phyloP scores from a whole-genome alignment of 2,888 invertebrate species.

The Apomyelois bistriatella region DNA sequence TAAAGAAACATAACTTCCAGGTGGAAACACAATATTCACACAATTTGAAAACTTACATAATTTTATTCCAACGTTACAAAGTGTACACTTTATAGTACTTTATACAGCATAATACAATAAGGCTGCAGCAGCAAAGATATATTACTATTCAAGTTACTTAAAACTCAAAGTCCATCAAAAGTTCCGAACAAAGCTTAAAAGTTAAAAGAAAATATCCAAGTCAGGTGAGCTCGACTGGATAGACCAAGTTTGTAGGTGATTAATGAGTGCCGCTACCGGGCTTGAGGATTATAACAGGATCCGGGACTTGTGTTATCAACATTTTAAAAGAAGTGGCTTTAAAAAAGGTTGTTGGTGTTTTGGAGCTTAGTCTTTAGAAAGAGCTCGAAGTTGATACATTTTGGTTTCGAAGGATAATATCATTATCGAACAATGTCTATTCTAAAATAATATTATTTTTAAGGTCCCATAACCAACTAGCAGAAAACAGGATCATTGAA shows the following conservation, averaged over 20 bases:
- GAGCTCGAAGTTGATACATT: not conserved
- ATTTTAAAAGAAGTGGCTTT: slow-evolving; percentile 12
- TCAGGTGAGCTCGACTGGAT: slow-evolving; percentile 71
- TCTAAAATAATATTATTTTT: too few species aligned
- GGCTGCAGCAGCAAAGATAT: slow-evolving; percentile 60
- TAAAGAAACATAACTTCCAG: not conserved
- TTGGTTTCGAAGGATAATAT: too few species aligned
- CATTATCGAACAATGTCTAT: too few species aligned
- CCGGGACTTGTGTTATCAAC: slow-evolving; percentile 6
- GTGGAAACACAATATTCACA: slow-evolving; percentile 9
- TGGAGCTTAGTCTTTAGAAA: not conserved
- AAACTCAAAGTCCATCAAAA: slow-evolving; percentile 78
- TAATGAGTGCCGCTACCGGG: slow-evolving; percentile 68
- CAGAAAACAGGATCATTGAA: too few species aligned
- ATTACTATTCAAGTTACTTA: slow-evolving; percentile 78
- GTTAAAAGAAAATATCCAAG: slow-evolving; percentile 78
- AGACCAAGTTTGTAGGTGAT: slow-evolving; percentile 73
- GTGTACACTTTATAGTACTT: slow-evolving; percentile 22
- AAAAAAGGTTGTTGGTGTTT: not conserved
- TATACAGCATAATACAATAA: slow-evolving; percentile 48
- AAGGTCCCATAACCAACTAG: too few species aligned
- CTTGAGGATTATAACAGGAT: slow-evolving; percentile 37
- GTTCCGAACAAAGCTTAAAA: slow-evolving; percentile 76
- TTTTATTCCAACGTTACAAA: slow-evolving; percentile 28
- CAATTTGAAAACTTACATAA: slow-evolving; percentile 23